Percentiles rank a stretch among this genome's conserved stretches.
Conservation (phyloP, 2,113 vertebrate genomes). For the Macroglossus sobrinus region DNA sequence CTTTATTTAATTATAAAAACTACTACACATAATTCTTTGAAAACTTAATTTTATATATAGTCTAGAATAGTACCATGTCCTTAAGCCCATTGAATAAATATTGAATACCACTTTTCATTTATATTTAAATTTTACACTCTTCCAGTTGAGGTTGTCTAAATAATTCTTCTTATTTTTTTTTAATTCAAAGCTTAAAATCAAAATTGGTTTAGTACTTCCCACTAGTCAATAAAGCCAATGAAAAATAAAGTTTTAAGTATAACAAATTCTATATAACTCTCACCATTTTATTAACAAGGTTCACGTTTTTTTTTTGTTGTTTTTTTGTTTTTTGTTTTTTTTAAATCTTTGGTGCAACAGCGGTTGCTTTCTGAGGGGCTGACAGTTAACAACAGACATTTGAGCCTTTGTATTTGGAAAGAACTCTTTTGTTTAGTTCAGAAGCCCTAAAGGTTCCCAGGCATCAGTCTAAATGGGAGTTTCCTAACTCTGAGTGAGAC, state of each 20-base stretch:
- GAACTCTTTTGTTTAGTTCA: slow-evolving; percentile 31
- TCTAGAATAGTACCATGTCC: neutral
- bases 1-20: slow-evolving; percentile 23
- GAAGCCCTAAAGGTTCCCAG: slow-evolving; percentile 17
- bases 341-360: neutral
- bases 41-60: neutral
- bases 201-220: neutral
- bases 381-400: neutral
- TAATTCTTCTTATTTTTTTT: neutral
- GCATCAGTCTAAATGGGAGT: slow-evolving; percentile 4
- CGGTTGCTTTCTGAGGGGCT: neutral
- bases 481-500: slow-evolving; percentile 38
- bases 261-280: neutral
- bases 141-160: neutral
- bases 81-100: neutral
- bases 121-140: neutral
- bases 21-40: neutral
- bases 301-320: neutral
- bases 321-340: neutral
- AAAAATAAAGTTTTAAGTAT: neutral
- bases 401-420: slow-evolving; percentile 19
- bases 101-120: neutral
- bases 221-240: neutral
- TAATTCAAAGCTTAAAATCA: neutral
- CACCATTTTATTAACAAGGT: neutral